A percentile compares a stretch with the other conserved stretches of the same genome.
Evolutionary conservation across 2,797 vertebrate species (phyloP).

Genomic region (Platalea minor): DNA sequence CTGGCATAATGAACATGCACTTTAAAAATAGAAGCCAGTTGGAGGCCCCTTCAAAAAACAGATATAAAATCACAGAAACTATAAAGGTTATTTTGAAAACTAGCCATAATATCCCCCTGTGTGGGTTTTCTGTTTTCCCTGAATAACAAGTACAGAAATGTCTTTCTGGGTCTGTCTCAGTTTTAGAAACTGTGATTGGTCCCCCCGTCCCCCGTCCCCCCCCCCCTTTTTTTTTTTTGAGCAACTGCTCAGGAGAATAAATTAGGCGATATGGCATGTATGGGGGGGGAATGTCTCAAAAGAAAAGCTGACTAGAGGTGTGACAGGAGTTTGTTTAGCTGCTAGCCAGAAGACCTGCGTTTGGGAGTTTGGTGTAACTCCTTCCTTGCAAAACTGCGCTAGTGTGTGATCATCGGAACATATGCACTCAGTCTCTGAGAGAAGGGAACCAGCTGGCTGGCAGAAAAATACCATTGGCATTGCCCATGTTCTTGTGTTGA

Average conservation of each 20-base stretch:
- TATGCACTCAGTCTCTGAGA: constrained; percentile 67
- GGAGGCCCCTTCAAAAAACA: background rate
- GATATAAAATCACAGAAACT: background rate
- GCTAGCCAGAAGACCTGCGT: constrained; percentile 56
- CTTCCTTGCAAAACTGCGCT: constrained; percentile 64
- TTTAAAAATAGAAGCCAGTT: constrained; percentile 36
- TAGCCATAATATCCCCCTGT: background rate
- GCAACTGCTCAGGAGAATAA: constrained; percentile 63
- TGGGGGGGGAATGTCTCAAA: background rate
- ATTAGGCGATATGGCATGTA: background rate
- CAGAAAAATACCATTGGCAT: constrained; percentile 79
- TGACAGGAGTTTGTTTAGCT: constrained; percentile 56
- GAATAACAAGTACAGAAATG: background rate
- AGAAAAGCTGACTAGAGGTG: constrained; percentile 55
- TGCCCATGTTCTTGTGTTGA: constrained; percentile 73
- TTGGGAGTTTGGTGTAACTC: constrained; percentile 54
- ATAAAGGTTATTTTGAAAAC: background rate
- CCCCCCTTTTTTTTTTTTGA: background rate
- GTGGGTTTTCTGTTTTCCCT: background rate
- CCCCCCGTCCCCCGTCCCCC: too few species aligned
- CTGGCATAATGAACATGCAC: background rate
- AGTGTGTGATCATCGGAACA: constrained; percentile 72
- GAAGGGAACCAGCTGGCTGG: constrained; percentile 78
- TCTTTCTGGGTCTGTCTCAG: constrained; percentile 24
- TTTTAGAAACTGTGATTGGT: constrained; percentile 22